phyloP scores from a whole-genome alignment of 1,140 invertebrate genomes.

The Dreissena polymorpha region DNA sequence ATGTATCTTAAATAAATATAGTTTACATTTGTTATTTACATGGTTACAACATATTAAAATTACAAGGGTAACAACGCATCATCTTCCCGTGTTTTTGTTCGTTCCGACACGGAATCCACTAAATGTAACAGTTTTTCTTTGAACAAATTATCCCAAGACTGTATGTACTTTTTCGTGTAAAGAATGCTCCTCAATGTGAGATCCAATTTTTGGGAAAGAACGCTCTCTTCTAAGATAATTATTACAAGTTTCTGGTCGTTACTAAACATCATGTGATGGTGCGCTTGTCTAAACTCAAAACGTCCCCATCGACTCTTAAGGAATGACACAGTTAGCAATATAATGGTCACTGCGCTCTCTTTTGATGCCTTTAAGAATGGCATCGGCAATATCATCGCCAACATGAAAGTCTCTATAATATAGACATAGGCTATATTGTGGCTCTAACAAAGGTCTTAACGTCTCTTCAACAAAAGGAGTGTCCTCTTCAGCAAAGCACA shows the following conservation, averaged over 20 bases:
- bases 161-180: no score
- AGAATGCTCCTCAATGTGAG: conserved; percentile 8
- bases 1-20: no score
- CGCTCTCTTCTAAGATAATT: background rate
- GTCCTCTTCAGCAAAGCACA: conserved; percentile 39
- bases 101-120: no score
- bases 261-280: background rate
- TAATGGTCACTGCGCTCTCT: conserved; percentile 10
- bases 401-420: conserved; percentile 9
- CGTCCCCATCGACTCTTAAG: conserved; percentile 10
- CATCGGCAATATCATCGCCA: conserved; percentile 10
- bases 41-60: no score
- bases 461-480: background rate
- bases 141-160: no score
- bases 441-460: conserved; percentile 24
- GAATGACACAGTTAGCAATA: background rate
- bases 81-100: no score
- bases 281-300: conserved; percentile 3
- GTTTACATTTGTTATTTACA: no score
- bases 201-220: background rate
- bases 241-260: background rate
- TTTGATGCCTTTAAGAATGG: conserved; percentile 7
- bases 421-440: conserved; percentile 9
- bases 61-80: no score
- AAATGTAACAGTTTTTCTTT: no score